Percentiles rank a stretch among this genome's conserved stretches.
Conservation (phyloP, 2,113 vertebrate genomes). For the Tetraodon nigroviridis region DNA sequence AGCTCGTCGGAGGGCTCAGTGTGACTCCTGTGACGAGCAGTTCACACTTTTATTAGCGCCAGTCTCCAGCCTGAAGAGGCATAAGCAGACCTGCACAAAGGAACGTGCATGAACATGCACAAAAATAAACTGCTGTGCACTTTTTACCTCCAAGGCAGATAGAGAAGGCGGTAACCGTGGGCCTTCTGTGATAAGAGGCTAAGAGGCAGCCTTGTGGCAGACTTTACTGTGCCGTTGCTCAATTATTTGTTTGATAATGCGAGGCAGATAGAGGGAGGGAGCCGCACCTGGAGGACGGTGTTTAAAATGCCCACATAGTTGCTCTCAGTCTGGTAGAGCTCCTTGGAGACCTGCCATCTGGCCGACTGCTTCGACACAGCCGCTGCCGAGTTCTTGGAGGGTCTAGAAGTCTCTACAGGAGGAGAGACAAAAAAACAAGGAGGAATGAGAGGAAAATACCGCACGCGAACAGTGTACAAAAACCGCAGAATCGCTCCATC, state of each 20-base stretch:
- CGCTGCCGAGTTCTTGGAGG: conserved; percentile 84
- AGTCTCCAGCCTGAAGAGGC: no score
- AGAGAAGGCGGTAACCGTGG: no score
- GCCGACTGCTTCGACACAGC: conserved; percentile 87
- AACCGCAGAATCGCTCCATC: background rate
- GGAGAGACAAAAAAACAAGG: background rate
- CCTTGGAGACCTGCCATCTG: conserved; percentile 97
- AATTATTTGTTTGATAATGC: background rate
- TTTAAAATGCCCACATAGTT: conserved; percentile 97
- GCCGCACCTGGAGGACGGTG: conserved; percentile 87
- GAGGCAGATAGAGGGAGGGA: background rate
- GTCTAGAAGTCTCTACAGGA: conserved; percentile 75
- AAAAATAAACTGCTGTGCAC: no score
- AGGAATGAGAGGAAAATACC: conserved; percentile 13
- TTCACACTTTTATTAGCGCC: no score
- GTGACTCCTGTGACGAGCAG: no score
- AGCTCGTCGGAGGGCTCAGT: no score
- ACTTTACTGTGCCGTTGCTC: background rate
- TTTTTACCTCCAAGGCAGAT: no score
- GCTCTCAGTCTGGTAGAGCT: conserved; percentile 97
- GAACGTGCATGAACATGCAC: no score
- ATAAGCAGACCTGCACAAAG: no score
- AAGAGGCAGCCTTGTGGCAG: no score
- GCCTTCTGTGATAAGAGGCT: no score
- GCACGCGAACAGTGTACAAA: background rate